Percentiles rank a stretch among this genome's conserved stretches.
phyloP scores from a whole-genome alignment of 2,797 vertebrate species.

The Bryconaethiops microstoma region DNA sequence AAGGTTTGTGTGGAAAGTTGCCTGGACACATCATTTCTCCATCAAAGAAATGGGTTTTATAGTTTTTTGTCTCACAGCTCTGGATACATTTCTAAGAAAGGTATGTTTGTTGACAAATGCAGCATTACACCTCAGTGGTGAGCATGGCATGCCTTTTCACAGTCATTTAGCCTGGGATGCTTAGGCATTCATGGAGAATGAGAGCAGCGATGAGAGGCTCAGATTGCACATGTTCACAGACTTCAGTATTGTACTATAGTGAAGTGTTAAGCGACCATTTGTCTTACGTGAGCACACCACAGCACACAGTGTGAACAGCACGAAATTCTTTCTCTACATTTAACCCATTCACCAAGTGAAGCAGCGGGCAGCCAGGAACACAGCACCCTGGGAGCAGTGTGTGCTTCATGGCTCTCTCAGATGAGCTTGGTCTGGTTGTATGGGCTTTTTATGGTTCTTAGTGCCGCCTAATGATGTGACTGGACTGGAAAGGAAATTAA shows the following conservation, averaged over 20 bases:
- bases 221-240: background rate
- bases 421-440: background rate
- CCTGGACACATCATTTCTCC: slow-evolving; percentile 10
- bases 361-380: too few species aligned
- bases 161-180: background rate
- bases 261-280: too few species aligned
- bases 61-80: background rate
- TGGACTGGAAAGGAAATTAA: too few species aligned
- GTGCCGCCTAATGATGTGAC: too few species aligned
- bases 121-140: background rate
- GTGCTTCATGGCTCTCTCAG: background rate
- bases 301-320: too few species aligned
- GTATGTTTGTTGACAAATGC: slow-evolving; percentile 6
- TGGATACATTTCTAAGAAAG: background rate
- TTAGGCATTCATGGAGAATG: background rate
- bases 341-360: too few species aligned
- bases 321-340: too few species aligned
- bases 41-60: slow-evolving; percentile 8
- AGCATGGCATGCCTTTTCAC: background rate
- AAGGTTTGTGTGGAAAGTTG: slow-evolving; percentile 39
- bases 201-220: background rate
- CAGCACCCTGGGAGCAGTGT: too few species aligned
- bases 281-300: too few species aligned
- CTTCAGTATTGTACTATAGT: background rate
- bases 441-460: too few species aligned